Evolutionary conservation across 2,113 vertebrate species (phyloP), one percentile per base, ranked within the genome.

Genomic region (Gavialis gangeticus): DNA sequence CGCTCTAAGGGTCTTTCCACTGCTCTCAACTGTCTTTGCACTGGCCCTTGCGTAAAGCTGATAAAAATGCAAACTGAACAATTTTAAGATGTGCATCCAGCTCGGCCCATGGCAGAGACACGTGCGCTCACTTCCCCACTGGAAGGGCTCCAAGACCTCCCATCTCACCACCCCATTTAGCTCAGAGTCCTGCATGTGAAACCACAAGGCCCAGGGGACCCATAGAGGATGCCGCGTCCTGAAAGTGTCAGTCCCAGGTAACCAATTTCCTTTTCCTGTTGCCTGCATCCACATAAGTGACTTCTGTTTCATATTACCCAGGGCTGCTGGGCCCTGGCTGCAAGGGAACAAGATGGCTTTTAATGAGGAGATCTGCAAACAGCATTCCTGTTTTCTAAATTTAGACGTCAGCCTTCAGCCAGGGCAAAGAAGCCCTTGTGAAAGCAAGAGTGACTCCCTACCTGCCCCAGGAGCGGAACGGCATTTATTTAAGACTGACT

Each of bases 241-340:
- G 88, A 79, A 82, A 93, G 83, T 55, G 64, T 77, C 22, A 55
- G 75, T 82, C 82, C 75, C 17, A 76, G 75, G 69, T 76, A 57
- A 54, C 37, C 75, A 66, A 79, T 91, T 92, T 95, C 92, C 82
- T 86, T 58, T 92, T 95, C 84, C 93, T 92, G 82, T 93, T 37
- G 64, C 34, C 64, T 89, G 64, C 80, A 75, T 90, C 82, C 90
- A 81, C 57, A 15, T 64, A 82, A 82, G 77, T 75, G 69, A 91
- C 88, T 97, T 92, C 94, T 96, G 96, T 94, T 94, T 95, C 85
- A 82, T 79, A 92, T 93, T 92, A 95, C 71, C 85, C 83, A 58
- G 58, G 71, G 64, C 73, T 34, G 67, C 30, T 59, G 67, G 58
- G 55, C 54, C 71, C 55, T 37, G 89, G n/a, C 75, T 64, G 79